Evolutionary conservation across 2,797 vertebrate species (phyloP).

Genomic region (Lepus townsendii): DNA sequence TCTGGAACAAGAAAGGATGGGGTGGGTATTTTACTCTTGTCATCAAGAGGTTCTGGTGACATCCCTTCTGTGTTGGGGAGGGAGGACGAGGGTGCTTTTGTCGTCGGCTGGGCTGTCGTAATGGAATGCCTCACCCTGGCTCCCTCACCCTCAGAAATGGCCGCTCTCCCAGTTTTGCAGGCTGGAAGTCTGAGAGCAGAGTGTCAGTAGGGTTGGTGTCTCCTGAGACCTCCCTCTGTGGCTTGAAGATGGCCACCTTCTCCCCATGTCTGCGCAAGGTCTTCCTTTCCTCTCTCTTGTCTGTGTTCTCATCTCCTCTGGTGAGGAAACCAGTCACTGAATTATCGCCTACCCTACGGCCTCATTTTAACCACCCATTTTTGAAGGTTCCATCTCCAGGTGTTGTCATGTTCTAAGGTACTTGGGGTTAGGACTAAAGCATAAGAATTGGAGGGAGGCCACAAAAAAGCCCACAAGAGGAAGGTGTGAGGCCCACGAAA

Average conservation of each 20-base stretch:
- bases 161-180: background rate
- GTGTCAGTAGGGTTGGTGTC: background rate
- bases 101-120: background rate
- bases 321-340: background rate
- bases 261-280: background rate
- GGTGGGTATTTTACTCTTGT: background rate
- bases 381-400: background rate
- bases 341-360: background rate
- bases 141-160: background rate
- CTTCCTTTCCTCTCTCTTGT: background rate
- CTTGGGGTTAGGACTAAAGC: background rate
- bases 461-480: background rate
- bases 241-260: background rate
- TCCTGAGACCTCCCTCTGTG: background rate
- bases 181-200: background rate
- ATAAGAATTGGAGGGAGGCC: background rate
- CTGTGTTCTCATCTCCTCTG: background rate
- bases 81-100: background rate
- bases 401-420: background rate
- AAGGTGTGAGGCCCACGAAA: background rate
- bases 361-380: background rate
- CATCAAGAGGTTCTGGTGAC: background rate
- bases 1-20: background rate
- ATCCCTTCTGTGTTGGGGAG: background rate
- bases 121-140: background rate